A percentile compares a stretch with the other conserved stretches of the same genome.
These are phyloP conservation scores for Tamias sibiricus DNA, from an alignment of 2,113 vertebrate genomes.

Conservation along the genomic window DNA sequence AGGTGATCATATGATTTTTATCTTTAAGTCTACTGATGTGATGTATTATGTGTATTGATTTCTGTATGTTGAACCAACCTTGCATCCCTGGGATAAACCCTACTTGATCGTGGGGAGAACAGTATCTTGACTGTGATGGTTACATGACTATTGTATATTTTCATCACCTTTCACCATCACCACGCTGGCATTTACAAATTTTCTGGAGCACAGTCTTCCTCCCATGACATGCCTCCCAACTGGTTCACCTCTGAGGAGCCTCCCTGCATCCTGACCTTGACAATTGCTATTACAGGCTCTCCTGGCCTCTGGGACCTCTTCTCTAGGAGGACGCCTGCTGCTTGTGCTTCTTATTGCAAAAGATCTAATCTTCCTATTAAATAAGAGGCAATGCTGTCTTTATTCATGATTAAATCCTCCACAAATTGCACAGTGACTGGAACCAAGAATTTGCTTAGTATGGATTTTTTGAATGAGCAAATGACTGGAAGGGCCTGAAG, in stretches of 20 bases:
- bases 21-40: too few species aligned
- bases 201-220: neutral
- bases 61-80: too few species aligned
- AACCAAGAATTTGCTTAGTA: neutral
- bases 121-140: neutral
- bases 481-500: neutral
- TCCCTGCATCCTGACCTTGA: neutral
- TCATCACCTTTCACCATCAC: too few species aligned
- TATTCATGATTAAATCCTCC: neutral
- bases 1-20: too few species aligned
- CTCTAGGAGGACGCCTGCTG: neutral
- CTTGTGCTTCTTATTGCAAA: neutral
- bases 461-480: neutral
- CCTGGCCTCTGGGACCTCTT: neutral
- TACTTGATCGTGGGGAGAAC: too few species aligned
- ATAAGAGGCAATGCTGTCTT: neutral
- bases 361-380: neutral
- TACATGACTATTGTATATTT: too few species aligned
- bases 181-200: neutral
- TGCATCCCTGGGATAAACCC: too few species aligned
- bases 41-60: too few species aligned
- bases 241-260: neutral
- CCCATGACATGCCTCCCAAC: neutral
- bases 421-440: neutral
- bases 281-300: neutral